These are phyloP conservation scores for Morpho achilles DNA, from an alignment of 2,888 invertebrate species.

Conservation along the genomic window DNA sequence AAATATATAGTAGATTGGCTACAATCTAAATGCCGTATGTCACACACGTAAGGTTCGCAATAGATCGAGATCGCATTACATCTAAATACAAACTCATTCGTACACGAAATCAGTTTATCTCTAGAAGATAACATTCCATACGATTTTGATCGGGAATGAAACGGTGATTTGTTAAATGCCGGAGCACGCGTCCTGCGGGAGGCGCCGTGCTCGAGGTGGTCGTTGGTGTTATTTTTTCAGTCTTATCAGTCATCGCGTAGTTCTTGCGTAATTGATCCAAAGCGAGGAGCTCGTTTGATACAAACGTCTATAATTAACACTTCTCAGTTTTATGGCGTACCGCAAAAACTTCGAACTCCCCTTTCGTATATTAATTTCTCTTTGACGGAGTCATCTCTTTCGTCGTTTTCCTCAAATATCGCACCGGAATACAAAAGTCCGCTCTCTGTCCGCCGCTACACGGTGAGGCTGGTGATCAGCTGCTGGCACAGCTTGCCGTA, in stretches of 20 bases:
- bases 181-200: too few species aligned
- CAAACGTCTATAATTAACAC: too few species aligned
- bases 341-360: too few species aligned
- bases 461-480: slow-evolving; percentile 91
- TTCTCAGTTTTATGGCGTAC: too few species aligned
- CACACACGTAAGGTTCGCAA: neutral
- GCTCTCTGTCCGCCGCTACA: slow-evolving; percentile 56
- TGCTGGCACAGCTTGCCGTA: slow-evolving; percentile 94
- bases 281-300: too few species aligned
- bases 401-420: neutral
- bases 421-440: neutral
- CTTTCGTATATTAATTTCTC: too few species aligned
- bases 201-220: too few species aligned
- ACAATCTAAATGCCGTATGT: neutral
- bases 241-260: too few species aligned
- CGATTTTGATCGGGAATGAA: slow-evolving; percentile 14
- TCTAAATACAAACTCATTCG: slow-evolving; percentile 1
- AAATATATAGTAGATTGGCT: slow-evolving; percentile 12
- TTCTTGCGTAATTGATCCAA: too few species aligned
- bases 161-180: neutral
- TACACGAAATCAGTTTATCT: slow-evolving; percentile 8
- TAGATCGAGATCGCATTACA: slow-evolving; percentile 3
- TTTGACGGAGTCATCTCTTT: too few species aligned
- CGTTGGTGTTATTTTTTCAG: too few species aligned
- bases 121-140: neutral